Evolutionary conservation across 2,113 vertebrate species (phyloP), one percentile per base, ranked within the genome.

Genomic region (Lichenostomus cassidix): DNA sequence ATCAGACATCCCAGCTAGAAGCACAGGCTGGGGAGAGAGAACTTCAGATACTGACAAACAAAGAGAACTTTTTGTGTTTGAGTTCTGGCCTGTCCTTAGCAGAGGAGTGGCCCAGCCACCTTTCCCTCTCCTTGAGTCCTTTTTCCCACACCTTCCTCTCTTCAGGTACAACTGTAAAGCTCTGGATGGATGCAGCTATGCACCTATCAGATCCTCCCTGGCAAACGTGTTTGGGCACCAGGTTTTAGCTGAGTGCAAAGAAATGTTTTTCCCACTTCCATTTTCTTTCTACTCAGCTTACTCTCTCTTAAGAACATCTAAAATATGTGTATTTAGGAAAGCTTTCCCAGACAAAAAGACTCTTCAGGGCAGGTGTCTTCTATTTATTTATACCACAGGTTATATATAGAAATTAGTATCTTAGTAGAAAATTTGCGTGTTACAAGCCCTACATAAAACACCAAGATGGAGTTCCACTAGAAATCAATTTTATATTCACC

Each of bases 11-110:
- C 56, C 71, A 77, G 25, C 3, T 35, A 69, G 37, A 74, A 74
- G 59, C 35, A 75, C 7, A 12, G 41, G 14, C 39, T 7, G 2
- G 8, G 13, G 22, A 85, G 19, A 25, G 19, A 77, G n/a, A 90
- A 31, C 9, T 44, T 49, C 7, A 52, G 49, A 37, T 25, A 29
- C 18, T 17, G 14, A 74, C 64, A 88, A 76, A 10, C 16, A 73
- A 85, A 64, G 0, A 0, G 37, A 65, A 33, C 3, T 27, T 60
- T 58, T 41, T 3, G 1, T 25, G 42, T 87, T 80, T 35, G 12
- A 22, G 28, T 73, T 79, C 49, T 49, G 16, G 49, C 27, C 49
- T 82, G 16, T 52, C 53, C 70, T 41, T 24, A 37, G 24, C 41
- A 87, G 41, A 64, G 13, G 0, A 44, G 33, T 15, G 47, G 68